phyloP scores from a whole-genome alignment of 37 sponge, comb jelly and placozoan species.

The Haliclona indistincta region DNA sequence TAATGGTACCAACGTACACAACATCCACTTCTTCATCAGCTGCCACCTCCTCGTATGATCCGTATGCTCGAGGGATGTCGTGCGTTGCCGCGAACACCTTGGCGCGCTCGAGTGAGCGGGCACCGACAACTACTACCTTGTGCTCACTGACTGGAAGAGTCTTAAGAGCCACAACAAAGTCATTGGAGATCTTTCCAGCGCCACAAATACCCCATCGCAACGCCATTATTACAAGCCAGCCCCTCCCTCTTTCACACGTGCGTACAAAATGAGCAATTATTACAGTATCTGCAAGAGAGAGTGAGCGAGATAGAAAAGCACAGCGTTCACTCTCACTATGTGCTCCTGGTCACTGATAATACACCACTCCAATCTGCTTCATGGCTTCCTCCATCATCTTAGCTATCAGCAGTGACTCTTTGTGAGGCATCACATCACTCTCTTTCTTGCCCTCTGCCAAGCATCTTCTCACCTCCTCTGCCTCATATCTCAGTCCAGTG shows the following conservation, averaged over 20 bases:
- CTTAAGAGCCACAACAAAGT: conserved; percentile 75
- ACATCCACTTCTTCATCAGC: conserved; percentile 59
- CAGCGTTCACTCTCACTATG: too few species aligned
- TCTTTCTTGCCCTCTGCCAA: conserved; percentile 60
- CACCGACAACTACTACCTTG: conserved; percentile 73
- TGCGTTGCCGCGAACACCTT: conserved; percentile 62
- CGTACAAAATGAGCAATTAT: too few species aligned
- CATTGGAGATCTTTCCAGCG: conserved; percentile 81
- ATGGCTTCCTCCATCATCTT: conserved; percentile 57
- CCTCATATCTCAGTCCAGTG: conserved; percentile 72
- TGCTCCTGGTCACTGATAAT: conserved; percentile 33
- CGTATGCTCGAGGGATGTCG: conserved; percentile 67
- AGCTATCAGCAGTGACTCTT: conserved; percentile 51
- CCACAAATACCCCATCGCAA: conserved; percentile 86
- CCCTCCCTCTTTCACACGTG: too few species aligned
- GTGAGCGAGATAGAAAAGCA: too few species aligned
- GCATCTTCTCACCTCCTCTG: conserved; percentile 58
- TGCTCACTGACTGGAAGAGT: conserved; percentile 68
- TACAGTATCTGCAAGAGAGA: too few species aligned
- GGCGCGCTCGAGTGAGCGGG: conserved; percentile 58
- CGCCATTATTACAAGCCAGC: too few species aligned
- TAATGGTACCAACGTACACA: conserved; percentile 74
- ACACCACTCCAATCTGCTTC: conserved; percentile 49
- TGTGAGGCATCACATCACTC: conserved; percentile 50
- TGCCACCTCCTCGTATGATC: conserved; percentile 74